phyloP scores from a whole-genome alignment of 2,113 vertebrate species.

The Scatophagus argus region DNA sequence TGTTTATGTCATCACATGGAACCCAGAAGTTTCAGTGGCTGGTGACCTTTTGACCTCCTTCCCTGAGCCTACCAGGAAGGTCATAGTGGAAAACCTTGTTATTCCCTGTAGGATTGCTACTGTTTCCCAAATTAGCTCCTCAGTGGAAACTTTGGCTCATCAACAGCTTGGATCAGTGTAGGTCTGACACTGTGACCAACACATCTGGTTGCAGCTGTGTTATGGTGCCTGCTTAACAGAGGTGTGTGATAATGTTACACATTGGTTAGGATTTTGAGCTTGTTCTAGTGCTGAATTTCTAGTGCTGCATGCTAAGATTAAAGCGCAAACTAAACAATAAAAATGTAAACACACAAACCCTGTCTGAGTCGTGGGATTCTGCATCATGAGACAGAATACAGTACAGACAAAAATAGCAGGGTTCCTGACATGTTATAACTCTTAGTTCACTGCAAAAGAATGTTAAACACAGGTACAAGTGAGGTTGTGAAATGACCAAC shows the following conservation, averaged over 20 bases:
- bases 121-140: conserved; percentile 50
- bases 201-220: conserved; percentile 42
- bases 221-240: conserved; percentile 12
- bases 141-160: conserved; percentile 60
- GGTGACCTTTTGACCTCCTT: conserved; percentile 46
- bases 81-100: conserved; percentile 52
- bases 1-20: conserved; percentile 19
- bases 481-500: neutral
- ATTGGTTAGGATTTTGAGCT: conserved; percentile 8
- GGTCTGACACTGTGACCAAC: conserved; percentile 7
- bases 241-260: conserved; percentile 1
- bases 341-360: neutral
- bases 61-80: conserved; percentile 40
- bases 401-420: neutral
- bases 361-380: neutral
- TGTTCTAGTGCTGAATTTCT: neutral
- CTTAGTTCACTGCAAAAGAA: neutral
- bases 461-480: neutral
- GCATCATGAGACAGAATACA: neutral
- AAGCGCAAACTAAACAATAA: neutral
- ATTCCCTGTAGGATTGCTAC: conserved; percentile 43
- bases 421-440: conserved; percentile 15
- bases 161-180: neutral
- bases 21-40: conserved; percentile 16
- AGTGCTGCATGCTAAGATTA: neutral